Evolutionary conservation across 2,113 vertebrate genomes (phyloP).

Genomic region (Beaufortia kweichowensis): DNA sequence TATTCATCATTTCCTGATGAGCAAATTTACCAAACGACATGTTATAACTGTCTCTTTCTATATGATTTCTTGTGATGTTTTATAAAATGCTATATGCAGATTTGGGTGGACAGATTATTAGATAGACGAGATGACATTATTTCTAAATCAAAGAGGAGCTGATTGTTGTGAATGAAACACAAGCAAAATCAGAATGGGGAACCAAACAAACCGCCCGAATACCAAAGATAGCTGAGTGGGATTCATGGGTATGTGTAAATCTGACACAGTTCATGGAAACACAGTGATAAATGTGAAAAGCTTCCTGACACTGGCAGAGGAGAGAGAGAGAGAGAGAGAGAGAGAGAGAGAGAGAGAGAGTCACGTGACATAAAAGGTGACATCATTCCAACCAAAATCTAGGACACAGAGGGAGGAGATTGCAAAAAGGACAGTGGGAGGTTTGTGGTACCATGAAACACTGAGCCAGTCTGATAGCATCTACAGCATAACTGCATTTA

Average conservation of each 20-base stretch:
- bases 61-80: neutral
- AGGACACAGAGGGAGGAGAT: conserved; percentile 68
- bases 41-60: neutral
- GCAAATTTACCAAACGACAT: neutral
- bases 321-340: neutral
- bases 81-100: neutral
- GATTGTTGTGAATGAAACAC: too few species aligned
- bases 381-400: conserved; percentile 73
- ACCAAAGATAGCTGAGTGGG: conserved; percentile 22
- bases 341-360: neutral
- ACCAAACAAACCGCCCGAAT: conserved; percentile 20
- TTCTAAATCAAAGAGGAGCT: too few species aligned
- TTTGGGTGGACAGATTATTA: neutral
- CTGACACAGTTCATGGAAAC: conserved; percentile 6
- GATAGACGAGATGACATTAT: too few species aligned
- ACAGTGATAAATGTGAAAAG: conserved; percentile 26
- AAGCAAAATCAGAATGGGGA: conserved; percentile 13
- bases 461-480: conserved; percentile 47
- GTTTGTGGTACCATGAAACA: conserved; percentile 51
- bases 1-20: neutral
- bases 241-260: conserved; percentile 11
- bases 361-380: conserved; percentile 72
- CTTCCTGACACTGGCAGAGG: conserved; percentile 18
- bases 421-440: conserved; percentile 44
- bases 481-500: conserved; percentile 35